Evolutionary conservation across 2,113 vertebrate species (phyloP).

Genomic region (Ailurus styani): DNA sequence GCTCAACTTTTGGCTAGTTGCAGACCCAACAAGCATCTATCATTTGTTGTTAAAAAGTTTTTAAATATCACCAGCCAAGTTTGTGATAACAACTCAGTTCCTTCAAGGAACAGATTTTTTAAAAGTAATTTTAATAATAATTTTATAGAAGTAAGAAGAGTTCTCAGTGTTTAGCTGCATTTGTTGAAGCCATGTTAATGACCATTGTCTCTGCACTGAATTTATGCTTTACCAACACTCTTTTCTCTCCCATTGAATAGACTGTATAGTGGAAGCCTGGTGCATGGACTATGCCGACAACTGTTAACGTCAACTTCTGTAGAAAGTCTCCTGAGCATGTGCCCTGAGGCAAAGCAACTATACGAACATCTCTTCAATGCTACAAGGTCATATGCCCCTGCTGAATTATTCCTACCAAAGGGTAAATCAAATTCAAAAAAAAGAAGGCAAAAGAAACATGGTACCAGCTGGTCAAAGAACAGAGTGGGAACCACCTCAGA

Average conservation of each 20-base stretch:
- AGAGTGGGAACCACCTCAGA: not conserved
- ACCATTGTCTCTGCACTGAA: not conserved
- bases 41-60: not conserved
- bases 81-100: not conserved
- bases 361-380: slow-evolving; percentile 78
- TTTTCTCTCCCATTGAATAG: slow-evolving; percentile 76
- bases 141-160: not conserved
- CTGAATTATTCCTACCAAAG: slow-evolving; percentile 75
- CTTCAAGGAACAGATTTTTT: not conserved
- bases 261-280: slow-evolving; percentile 90
- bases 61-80: not conserved
- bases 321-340: slow-evolving; percentile 80
- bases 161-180: not conserved
- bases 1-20: not conserved
- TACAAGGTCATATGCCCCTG: slow-evolving; percentile 52
- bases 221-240: not conserved
- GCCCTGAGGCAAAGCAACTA: slow-evolving; percentile 80
- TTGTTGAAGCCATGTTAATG: not conserved
- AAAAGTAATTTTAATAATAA: not conserved
- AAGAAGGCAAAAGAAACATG: slow-evolving; percentile 64
- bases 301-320: slow-evolving; percentile 77
- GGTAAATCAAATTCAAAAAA: slow-evolving; percentile 48
- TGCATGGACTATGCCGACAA: slow-evolving; percentile 83
- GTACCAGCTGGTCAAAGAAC: not conserved
- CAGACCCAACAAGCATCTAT: not conserved